Evolutionary conservation across 2,113 vertebrate genomes (phyloP).

Genomic region (Melanostigma gelatinosum): DNA sequence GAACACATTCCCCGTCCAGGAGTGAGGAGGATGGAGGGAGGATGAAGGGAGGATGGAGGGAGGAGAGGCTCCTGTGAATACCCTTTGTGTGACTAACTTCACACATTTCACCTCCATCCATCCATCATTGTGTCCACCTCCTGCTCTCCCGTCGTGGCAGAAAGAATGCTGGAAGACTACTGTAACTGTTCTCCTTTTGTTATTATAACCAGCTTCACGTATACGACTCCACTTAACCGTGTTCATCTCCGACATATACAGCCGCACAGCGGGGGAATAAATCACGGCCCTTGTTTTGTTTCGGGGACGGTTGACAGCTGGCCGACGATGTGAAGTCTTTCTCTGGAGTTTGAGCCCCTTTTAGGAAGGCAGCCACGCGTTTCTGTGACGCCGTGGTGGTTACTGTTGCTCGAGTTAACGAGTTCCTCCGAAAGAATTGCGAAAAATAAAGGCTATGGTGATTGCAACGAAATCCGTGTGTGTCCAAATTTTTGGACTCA

Average conservation of each 20-base stretch:
- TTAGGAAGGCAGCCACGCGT: not conserved
- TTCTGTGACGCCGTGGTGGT: not conserved
- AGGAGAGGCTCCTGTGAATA: slow-evolving; percentile 56
- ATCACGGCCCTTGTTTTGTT: slow-evolving; percentile 11
- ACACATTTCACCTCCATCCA: slow-evolving; percentile 73
- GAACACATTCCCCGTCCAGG: slow-evolving; percentile 33
- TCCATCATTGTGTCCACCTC: slow-evolving; percentile 72
- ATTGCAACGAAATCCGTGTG: too few species aligned
- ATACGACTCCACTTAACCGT: not conserved
- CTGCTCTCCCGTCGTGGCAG: slow-evolving; percentile 32
- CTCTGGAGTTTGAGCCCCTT: not conserved
- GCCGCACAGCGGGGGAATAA: not conserved
- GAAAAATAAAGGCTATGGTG: not conserved
- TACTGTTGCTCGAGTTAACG: not conserved
- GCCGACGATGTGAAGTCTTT: not conserved
- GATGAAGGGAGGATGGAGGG: too few species aligned
- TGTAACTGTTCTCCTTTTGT: slow-evolving; percentile 8
- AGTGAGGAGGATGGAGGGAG: slow-evolving; percentile 24
- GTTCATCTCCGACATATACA: not conserved
- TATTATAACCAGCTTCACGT: not conserved
- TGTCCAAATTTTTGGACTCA: too few species aligned
- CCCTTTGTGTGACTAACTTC: slow-evolving; percentile 81
- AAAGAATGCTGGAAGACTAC: slow-evolving; percentile 39
- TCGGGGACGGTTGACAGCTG: not conserved
- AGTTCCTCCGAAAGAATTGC: not conserved